Conservation (phyloP, 2,888 invertebrate species). For the Drosophila cognata region DNA sequence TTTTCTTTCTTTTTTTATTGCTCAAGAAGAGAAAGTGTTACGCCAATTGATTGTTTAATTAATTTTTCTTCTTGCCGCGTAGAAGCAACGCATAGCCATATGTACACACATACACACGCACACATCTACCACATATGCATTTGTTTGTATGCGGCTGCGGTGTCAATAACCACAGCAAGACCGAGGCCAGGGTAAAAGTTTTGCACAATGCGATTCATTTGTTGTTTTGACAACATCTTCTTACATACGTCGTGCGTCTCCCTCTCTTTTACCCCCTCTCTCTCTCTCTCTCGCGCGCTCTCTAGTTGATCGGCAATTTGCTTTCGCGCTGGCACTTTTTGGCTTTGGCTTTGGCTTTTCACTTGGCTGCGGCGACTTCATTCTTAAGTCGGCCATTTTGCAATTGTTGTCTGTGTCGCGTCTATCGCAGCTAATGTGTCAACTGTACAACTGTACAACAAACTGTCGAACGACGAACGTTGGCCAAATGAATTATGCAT, state of each 20-base stretch:
- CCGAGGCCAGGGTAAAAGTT: constrained; percentile 68
- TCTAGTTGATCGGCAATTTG: constrained; percentile 16
- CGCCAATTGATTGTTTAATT: constrained; percentile 80
- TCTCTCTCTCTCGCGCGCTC: constrained; percentile 16
- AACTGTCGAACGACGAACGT: constrained; percentile 41
- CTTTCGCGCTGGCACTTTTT: constrained; percentile 34
- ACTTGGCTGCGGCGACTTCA: constrained; percentile 40
- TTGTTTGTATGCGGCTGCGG: constrained; percentile 40
- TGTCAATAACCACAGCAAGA: constrained; percentile 68
- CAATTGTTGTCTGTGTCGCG: constrained; percentile 48
- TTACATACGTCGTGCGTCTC: constrained; percentile 21
- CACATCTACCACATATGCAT: neutral
- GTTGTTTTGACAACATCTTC: constrained; percentile 64
- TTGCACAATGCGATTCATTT: constrained; percentile 77
- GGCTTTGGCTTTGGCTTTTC: constrained; percentile 39
- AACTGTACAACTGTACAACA: constrained; percentile 23
- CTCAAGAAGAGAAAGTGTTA: constrained; percentile 79
- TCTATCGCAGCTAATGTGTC: constrained; percentile 63
- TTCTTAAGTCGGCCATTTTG: constrained; percentile 62
- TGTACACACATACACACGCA: constrained; percentile 6
- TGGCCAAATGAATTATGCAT: constrained; percentile 74
- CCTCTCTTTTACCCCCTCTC: constrained; percentile 23
- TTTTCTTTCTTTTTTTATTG: constrained; percentile 55
- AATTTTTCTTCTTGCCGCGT: constrained; percentile 56
- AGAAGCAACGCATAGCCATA: constrained; percentile 29